Evolutionary conservation across 2,797 vertebrate species (phyloP).

Genomic region (Tokudaia tokunoshimensis): DNA sequence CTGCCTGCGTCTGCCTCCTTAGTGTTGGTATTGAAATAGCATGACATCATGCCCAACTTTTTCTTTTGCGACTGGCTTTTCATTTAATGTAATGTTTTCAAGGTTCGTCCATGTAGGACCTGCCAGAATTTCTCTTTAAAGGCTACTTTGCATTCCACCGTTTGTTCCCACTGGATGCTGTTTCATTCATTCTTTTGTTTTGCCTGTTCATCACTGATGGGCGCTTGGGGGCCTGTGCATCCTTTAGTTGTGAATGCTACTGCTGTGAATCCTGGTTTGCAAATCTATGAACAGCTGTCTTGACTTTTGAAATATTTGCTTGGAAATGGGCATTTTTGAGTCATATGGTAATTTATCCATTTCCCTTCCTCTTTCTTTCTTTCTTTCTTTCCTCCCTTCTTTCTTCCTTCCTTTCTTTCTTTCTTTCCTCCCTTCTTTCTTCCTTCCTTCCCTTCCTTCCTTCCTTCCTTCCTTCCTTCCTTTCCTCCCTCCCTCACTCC

Average conservation of each 20-base stretch:
- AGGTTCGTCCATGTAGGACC: neutral
- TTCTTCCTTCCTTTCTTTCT: neutral
- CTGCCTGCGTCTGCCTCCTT: neutral
- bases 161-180: neutral
- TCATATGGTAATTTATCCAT: neutral
- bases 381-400: accelerated
- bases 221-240: neutral
- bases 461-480: accelerated
- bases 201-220: neutral
- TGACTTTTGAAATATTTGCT: neutral
- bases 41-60: neutral
- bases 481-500: neutral
- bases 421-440: too few species aligned
- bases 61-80: neutral
- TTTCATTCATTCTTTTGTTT: neutral
- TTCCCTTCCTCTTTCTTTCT: neutral
- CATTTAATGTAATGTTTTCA: neutral
- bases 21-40: neutral
- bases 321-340: neutral
- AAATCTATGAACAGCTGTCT: neutral
- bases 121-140: neutral
- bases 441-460: too few species aligned
- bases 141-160: neutral
- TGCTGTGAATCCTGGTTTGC: neutral
- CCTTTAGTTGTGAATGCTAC: neutral